phyloP scores from a whole-genome alignment of 2,113 vertebrate species.

The Willisornis vidua region DNA sequence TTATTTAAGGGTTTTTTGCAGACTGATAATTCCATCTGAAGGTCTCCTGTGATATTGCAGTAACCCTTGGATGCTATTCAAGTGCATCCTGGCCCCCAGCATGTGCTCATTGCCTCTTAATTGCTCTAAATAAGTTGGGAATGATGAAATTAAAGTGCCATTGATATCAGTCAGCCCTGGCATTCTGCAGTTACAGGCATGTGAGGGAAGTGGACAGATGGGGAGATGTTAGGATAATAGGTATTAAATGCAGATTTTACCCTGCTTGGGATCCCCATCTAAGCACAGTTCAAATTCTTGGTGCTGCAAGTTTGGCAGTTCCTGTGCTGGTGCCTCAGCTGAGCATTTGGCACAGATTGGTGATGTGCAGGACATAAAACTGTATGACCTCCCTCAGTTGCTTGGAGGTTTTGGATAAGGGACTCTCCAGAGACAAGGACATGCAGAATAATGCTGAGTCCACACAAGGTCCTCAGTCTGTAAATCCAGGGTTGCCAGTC shows the following conservation, averaged over 20 bases:
- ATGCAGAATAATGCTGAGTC: not conserved
- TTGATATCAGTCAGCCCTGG: conserved; percentile 38
- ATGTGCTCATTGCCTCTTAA: conserved; percentile 58
- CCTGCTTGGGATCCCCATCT: not conserved
- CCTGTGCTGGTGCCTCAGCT: not conserved
- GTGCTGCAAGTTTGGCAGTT: not conserved
- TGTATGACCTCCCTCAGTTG: not conserved
- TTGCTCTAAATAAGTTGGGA: conserved; percentile 69
- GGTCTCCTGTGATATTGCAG: not conserved
- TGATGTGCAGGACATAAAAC: not conserved
- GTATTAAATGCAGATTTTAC: conserved; percentile 46
- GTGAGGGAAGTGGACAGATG: conserved; percentile 54
- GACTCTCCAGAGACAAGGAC: not conserved
- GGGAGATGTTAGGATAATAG: conserved; percentile 53
- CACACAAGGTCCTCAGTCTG: rapidly evolving
- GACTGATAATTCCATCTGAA: conserved; percentile 38
- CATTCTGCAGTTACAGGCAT: not conserved
- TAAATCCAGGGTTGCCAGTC: not conserved
- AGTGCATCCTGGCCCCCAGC: conserved; percentile 42
- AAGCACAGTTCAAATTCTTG: not conserved
- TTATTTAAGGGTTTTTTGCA: conserved; percentile 12
- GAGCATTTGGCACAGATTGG: not conserved
- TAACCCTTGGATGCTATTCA: conserved; percentile 68
- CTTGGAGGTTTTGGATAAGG: not conserved
- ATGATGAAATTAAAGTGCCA: conserved; percentile 67